Evolutionary conservation across 1,140 invertebrate species (phyloP).

Genomic region (Agrilus planipennis): DNA sequence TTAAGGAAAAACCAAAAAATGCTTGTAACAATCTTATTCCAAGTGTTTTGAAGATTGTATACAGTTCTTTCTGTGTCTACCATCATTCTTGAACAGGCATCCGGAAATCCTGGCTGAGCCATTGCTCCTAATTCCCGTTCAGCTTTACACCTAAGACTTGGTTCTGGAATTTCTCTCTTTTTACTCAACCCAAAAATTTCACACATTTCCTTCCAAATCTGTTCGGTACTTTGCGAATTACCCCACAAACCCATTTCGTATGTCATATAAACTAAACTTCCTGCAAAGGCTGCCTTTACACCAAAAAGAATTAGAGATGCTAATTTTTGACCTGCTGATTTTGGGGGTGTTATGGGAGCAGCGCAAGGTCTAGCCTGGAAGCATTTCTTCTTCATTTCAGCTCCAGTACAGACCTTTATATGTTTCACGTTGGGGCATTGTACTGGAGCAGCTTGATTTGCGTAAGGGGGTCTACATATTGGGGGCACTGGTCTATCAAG

Average conservation of each 20-base stretch:
- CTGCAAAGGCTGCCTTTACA: constrained; percentile 18
- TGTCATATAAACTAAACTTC: constrained; percentile 15
- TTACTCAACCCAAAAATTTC: not conserved
- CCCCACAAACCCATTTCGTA: constrained; percentile 26
- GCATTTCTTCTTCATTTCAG: constrained; percentile 23
- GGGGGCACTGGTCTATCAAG: too few relatives aligned
- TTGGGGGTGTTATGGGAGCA: constrained; percentile 11
- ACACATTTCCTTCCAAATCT: constrained; percentile 18
- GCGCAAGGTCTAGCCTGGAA: constrained; percentile 15
- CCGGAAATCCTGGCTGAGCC: not conserved
- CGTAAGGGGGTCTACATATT: too few relatives aligned
- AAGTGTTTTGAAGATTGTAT: not conserved
- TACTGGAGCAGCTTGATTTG: too few relatives aligned
- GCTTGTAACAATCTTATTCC: not conserved
- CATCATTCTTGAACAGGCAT: not conserved
- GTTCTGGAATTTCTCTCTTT: constrained; percentile 3
- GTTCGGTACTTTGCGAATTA: constrained; percentile 17
- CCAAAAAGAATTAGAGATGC: constrained; percentile 14
- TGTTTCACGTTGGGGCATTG: constrained; percentile 14
- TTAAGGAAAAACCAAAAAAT: not conserved
- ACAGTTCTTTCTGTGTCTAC: not conserved
- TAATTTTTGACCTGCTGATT: not conserved
- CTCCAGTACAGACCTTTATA: constrained; percentile 23
- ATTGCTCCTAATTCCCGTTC: not conserved
- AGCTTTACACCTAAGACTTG: not conserved